These are phyloP conservation scores for Antheraea pernyi DNA, from an alignment of 1,140 invertebrate species.

Conservation along the genomic window DNA sequence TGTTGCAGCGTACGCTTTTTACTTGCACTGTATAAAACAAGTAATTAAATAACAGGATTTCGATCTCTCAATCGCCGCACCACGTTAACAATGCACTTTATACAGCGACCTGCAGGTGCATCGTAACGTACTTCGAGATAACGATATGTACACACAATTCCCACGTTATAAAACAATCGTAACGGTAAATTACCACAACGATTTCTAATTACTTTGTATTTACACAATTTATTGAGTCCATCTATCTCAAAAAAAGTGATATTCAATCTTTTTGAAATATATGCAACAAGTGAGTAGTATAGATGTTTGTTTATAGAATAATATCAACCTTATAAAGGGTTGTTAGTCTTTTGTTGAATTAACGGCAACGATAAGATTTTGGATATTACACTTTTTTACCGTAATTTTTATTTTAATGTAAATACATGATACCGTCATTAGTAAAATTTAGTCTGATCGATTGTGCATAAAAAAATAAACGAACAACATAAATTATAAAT, in stretches of 20 bases:
- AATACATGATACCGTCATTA: background rate
- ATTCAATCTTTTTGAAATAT: conserved; percentile 70
- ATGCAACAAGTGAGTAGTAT: conserved; percentile 66
- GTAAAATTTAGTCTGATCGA: background rate
- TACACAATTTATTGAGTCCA: conserved; percentile 28
- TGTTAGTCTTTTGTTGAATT: conserved; percentile 6
- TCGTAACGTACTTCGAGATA: conserved; percentile 51
- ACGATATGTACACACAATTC: conserved; percentile 52
- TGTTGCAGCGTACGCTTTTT: conserved; percentile 44
- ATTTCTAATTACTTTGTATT: conserved; percentile 19
- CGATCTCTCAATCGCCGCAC: conserved; percentile 41
- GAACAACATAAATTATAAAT: background rate
- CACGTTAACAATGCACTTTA: conserved; percentile 45
- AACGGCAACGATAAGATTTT: background rate
- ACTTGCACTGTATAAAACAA: conserved; percentile 39
- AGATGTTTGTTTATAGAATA: conserved; percentile 46
- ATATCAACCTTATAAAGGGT: conserved; percentile 4
- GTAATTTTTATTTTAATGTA: background rate
- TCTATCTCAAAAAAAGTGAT: conserved; percentile 71
- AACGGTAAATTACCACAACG: conserved; percentile 62
- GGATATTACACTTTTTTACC: background rate
- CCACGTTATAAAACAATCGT: conserved; percentile 44
- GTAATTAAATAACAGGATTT: conserved; percentile 52
- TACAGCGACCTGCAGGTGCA: conserved; percentile 69
- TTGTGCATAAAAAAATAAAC: background rate